phyloP scores from a whole-genome alignment of 2,113 vertebrate genomes.

The Calonectris borealis region DNA sequence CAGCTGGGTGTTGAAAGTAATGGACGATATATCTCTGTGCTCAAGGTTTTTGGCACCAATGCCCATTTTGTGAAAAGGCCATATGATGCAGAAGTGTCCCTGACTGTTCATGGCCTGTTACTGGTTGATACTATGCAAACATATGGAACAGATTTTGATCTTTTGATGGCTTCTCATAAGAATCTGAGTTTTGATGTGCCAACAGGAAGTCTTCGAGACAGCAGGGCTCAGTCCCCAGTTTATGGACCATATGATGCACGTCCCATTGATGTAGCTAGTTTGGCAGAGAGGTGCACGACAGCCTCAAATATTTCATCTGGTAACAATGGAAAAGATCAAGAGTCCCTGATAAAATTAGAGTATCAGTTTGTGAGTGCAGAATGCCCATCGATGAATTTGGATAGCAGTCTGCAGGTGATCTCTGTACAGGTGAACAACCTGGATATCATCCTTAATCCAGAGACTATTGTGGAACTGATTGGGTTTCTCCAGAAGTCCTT shows the following conservation, averaged over 20 bases:
- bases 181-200: constrained; percentile 94
- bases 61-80: constrained; percentile 96
- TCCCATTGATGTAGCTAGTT: background rate
- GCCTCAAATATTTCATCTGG: background rate
- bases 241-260: constrained; percentile 15
- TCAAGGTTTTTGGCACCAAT: constrained; percentile 96
- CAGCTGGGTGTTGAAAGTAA: constrained; percentile 94
- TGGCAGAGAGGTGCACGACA: background rate
- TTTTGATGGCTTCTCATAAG: constrained; percentile 96
- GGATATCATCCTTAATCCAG: constrained; percentile 97
- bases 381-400: constrained; percentile 93
- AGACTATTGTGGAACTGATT: constrained; percentile 96
- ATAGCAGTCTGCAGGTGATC: constrained; percentile 93
- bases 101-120: constrained; percentile 93
- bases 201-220: constrained; percentile 90
- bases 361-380: constrained; percentile 98
- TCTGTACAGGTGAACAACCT: constrained; percentile 93
- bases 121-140: constrained; percentile 97
- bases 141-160: constrained; percentile 95
- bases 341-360: constrained; percentile 93
- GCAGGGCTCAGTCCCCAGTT: constrained; percentile 86
- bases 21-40: constrained; percentile 93
- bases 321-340: constrained; percentile 78
- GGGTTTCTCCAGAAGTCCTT: constrained; percentile 97
- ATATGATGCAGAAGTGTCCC: constrained; percentile 90